Base-by-base conservation (phyloP, 2,888 invertebrate genomes). In the Zeuzera pyrina region DNA sequence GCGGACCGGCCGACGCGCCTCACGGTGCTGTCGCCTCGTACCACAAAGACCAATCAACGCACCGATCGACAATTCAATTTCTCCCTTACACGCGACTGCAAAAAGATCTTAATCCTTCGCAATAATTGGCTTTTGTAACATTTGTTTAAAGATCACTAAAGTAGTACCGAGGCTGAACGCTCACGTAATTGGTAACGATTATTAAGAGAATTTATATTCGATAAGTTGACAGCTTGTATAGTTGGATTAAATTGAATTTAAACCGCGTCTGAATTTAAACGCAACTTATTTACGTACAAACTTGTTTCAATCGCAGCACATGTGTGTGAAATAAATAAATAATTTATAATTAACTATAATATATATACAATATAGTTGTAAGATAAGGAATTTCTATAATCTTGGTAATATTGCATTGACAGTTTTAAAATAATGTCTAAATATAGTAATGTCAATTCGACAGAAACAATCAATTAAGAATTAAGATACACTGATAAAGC, bases 101-200 rank as follows among this genome's bases (percentile, higher is more conserved):
- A 70, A 72, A 66, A 70, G 70, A 63, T 66, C 60, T 62, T 65
- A 67, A 72, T 74, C 66, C 66, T 48, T 56, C 52, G 63, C 47
- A 56, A 43, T 57, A 49, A 56, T 53, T 50, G 39, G 41, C 32
- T 23, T 46, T 53, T 60, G 45, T 39, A 54, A 49, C 58, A 50
- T 64, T 63, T 62, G 57, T 57, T 58, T 51, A 51, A 55, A 60
- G 52, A 59, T 57, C 58, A 54, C 67, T 64, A 54, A 53, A 53
- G 42, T 39, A 42, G 52, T 62, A 63, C n/a, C 69, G 67, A 76
- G 70, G 69, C 68, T 65, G 60, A 65, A 67, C 65, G 57, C 60
- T 70, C 68, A 62, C 65, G 66, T 77, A 74, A 77, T 77, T 73
- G 76, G 70, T 66, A 71, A 70, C 66, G 65, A 73, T 73, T 74